Base-by-base conservation (phyloP, 2,888 invertebrate species). In the Cantharis lateralis region DNA sequence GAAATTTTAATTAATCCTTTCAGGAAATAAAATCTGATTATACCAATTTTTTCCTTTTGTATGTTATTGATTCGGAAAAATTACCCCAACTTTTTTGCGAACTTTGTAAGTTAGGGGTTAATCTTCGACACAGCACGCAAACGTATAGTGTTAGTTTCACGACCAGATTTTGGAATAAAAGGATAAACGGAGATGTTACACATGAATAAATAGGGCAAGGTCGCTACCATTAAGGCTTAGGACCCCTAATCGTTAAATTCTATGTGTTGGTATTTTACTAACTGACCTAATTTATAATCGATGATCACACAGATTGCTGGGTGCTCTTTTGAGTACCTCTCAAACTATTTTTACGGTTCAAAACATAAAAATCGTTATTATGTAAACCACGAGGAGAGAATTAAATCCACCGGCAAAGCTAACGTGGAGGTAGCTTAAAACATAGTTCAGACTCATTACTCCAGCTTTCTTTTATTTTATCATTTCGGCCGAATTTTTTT, bases 171-270 rank as follows among this genome's bases (percentile, higher is more conserved):
- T 16, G 61, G 68, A 68, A 72, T 68, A 72, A 68, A 61, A 72
- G 66, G 68, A 68, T 68, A 32, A 24, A 24, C 15, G 20, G 28
- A 68, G 62, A 62, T 62, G 71, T 24, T 71, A 48, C 61, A 72
- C 72, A 64, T 32, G 72, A 64, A 64, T 72, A 72, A 72, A 72
- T 32, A 72, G 72, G 66, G 24, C 72, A 72, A 72, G 72, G 72
- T 68, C 72, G 48, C 15, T 71, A 28, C 63, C 63, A 63, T 48
- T 48, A 71, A 71, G 16, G 71, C 66, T 66, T 66, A 66, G 24
- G 24, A 24, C 20, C n/a, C 66, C 66, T 66, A n/a, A n/a, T 66
- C 24, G 66, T 24, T 66, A 24, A 66, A 7, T 48, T 48, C 48
- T 48, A n/a, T 48, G n/a, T n/a, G 48, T 7, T 48, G 48, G 5